A percentile compares a stretch with the other conserved stretches of the same genome.
These are phyloP conservation scores for Chelidonichthys spinosus DNA, from an alignment of 2,797 vertebrate genomes.

Conservation along the genomic window DNA sequence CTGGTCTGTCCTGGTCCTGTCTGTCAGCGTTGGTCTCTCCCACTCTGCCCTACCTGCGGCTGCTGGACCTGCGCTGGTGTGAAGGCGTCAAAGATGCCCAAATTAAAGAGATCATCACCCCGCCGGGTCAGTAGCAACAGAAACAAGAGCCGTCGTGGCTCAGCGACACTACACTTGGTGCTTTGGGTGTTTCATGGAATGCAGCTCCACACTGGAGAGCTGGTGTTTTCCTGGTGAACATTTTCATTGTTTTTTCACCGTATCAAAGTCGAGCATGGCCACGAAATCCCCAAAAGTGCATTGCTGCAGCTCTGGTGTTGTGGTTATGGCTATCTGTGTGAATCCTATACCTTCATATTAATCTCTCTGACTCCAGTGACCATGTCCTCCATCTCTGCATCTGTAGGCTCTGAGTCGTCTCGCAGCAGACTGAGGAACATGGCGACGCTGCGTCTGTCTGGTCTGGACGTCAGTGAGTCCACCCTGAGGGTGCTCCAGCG, in stretches of 20 bases:
- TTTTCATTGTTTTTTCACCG: too few relatives aligned
- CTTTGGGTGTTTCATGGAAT: background rate
- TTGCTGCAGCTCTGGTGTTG: too few relatives aligned
- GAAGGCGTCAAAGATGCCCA: conserved; percentile 93
- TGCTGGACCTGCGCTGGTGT: conserved; percentile 97
- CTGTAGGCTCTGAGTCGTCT: conserved; percentile 89
- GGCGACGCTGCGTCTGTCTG: conserved; percentile 91
- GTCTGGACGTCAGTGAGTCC: conserved; percentile 93
- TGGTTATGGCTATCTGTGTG: too few relatives aligned
- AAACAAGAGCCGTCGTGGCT: background rate
- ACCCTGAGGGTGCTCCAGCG: conserved; percentile 93
- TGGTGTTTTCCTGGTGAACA: background rate
- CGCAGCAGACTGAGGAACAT: conserved; percentile 95
- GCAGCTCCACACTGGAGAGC: background rate
- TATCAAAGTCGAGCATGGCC: too few relatives aligned
- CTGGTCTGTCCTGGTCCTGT: conserved; percentile 93
- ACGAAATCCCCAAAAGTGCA: too few relatives aligned
- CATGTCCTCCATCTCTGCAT: background rate
- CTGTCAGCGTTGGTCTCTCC: conserved; percentile 93
- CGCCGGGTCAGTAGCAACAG: conserved; percentile 83
- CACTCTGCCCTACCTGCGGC: conserved; percentile 92
- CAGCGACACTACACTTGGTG: background rate
- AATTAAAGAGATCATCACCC: conserved; percentile 92
- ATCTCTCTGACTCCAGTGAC: background rate
- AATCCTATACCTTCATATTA: background rate